Evolutionary conservation across 2,888 invertebrate species (phyloP), one percentile per base, ranked within the genome.

Genomic region (Acrobasis consociella): DNA sequence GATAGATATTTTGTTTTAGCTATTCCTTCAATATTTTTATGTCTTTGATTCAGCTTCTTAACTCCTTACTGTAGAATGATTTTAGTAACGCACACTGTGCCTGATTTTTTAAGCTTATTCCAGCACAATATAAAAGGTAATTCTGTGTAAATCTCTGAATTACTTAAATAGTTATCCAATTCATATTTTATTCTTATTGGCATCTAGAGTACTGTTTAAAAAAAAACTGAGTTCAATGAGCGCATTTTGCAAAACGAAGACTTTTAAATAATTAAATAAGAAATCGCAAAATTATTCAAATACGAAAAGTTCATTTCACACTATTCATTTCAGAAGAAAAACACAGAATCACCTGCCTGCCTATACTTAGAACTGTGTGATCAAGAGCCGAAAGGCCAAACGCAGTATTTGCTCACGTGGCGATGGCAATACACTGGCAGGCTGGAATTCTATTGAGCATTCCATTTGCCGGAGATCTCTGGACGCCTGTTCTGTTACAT

Each of bases 391-490:
- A 52, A 52, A 31, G 17, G 55, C 42, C 39, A 17, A 39, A 11
- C 16, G 11, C 39, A 17, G 17, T 56, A 39, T 56, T 56, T 56
- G 39, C 55, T 39, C 16, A 39, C 39, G 39, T 11, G 16, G 10
- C 39, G 42, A 53, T 37, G 38, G 2, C n/a, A n/a, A n/a, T n/a
- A n/a, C 39, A 37, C 53, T 38, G 51, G 22, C 13, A 16, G 55
- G 55, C 55, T 17, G 1, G 56, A 56, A 56, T 56, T 56, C 17
- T 42, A 16, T 42, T 22, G 56, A 22, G 17, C 39, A 56, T 56
- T 56, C 60, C 42, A 60, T 60, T 60, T 39, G 50, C 5, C 9
- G 37, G 50, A 51, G 51, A 60, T 60, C 22, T 46, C 31, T 49
- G 58, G 16, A n/a, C 42, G 49, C 9, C 50, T 39, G 22, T 10